Percentiles rank a stretch among this genome's conserved stretches.
These are phyloP conservation scores for Poecilia picta DNA, from an alignment of 2,797 vertebrate genomes.

Conservation along the genomic window DNA sequence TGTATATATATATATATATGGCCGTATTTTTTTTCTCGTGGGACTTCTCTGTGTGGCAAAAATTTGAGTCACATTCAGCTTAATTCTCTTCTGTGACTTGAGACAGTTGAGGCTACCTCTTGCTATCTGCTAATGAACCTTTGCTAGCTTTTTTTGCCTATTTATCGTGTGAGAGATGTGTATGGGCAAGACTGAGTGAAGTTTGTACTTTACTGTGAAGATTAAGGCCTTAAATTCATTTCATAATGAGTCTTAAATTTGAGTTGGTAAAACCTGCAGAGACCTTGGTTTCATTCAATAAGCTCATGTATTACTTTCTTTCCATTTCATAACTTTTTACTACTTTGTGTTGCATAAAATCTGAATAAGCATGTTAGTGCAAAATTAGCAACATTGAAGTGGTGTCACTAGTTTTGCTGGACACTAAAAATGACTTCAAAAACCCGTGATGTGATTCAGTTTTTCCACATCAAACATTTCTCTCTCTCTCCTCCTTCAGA, in stretches of 20 bases:
- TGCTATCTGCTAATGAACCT: too few relatives aligned
- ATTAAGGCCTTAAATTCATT: background rate
- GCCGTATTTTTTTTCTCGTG: too few relatives aligned
- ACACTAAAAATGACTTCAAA: background rate
- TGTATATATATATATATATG: too few relatives aligned
- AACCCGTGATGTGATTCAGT: background rate
- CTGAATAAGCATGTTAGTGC: background rate
- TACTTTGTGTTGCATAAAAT: background rate
- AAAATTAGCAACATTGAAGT: background rate
- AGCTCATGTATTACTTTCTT: background rate
- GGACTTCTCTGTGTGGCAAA: too few relatives aligned
- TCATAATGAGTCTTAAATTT: background rate
- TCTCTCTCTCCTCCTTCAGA: constrained; percentile 74
- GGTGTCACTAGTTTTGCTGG: background rate
- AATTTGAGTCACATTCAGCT: too few relatives aligned
- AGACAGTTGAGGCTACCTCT: too few relatives aligned
- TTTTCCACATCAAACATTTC: background rate
- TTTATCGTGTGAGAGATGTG: too few relatives aligned
- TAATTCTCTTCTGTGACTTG: too few relatives aligned
- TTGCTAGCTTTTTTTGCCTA: too few relatives aligned
- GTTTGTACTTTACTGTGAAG: too few relatives aligned
- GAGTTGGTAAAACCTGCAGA: too few relatives aligned
- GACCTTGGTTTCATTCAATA: background rate
- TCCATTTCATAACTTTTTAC: background rate
- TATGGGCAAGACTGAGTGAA: too few relatives aligned